A percentile compares a stretch with the other conserved stretches of the same genome.
Evolutionary conservation across 2,113 vertebrate species (phyloP).

Genomic region (Ictidomys tridecemlineatus): DNA sequence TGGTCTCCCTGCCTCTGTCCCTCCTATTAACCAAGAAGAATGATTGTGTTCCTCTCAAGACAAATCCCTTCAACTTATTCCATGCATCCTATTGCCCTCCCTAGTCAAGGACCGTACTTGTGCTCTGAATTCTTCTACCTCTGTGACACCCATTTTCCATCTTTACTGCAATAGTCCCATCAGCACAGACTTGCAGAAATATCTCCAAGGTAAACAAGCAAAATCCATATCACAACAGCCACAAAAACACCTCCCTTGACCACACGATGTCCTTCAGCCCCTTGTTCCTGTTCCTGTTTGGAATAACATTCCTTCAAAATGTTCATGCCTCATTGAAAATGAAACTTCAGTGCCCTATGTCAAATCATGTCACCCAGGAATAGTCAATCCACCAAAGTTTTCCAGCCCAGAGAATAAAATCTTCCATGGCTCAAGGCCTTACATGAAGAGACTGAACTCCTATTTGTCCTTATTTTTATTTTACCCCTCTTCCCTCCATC

Average conservation of each 20-base stretch:
- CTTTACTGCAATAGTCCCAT: neutral
- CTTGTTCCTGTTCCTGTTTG: neutral
- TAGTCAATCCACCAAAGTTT: neutral
- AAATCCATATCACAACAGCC: neutral
- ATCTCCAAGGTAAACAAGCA: neutral
- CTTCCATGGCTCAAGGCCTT: neutral
- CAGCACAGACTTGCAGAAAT: neutral
- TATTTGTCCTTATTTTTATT: neutral
- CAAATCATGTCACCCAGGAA: neutral
- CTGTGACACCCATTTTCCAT: neutral
- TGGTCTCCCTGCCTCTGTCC: neutral
- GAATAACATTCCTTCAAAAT: conserved; percentile 19
- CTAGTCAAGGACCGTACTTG: neutral
- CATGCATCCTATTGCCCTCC: neutral
- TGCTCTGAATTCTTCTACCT: neutral
- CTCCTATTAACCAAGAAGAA: neutral
- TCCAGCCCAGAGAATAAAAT: neutral
- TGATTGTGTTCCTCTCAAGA: neutral
- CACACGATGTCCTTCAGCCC: neutral
- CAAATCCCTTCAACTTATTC: neutral
- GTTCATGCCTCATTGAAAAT: neutral
- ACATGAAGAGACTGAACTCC: neutral
- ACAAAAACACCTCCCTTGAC: neutral
- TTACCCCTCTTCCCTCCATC: neutral
- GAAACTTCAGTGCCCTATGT: neutral